A percentile compares a stretch with the other conserved stretches of the same genome.
Evolutionary conservation across 2,888 invertebrate genomes (phyloP).

Genomic region (Corbicula japonica): DNA sequence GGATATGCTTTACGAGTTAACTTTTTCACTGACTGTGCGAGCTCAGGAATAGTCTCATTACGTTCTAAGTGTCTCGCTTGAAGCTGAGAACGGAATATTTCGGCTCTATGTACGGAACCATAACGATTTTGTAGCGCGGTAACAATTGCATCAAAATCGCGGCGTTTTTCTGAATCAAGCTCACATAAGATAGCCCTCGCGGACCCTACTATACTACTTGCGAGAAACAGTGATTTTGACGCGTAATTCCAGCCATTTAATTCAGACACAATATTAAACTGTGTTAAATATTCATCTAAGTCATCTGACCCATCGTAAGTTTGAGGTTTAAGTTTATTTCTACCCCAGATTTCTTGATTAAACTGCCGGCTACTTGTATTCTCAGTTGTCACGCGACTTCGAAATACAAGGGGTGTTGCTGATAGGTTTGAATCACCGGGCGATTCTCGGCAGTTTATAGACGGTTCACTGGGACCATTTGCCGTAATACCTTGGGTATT

Average conservation of each 20-base stretch:
- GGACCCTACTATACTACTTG: constrained; percentile 44
- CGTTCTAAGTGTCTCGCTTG: constrained; percentile 34
- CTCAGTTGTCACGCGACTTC: too few species aligned
- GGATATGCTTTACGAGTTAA: constrained; percentile 57
- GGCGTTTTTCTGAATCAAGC: constrained; percentile 16
- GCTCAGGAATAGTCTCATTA: constrained; percentile 58
- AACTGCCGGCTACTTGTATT: too few species aligned
- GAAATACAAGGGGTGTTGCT: too few species aligned
- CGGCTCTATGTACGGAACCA: constrained; percentile 49
- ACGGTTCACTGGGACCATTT: not conserved
- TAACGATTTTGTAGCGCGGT: constrained; percentile 52
- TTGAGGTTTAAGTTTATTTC: constrained; percentile 40
- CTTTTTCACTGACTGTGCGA: constrained; percentile 58
- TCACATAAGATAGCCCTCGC: constrained; percentile 50
- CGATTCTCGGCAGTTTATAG: too few species aligned
- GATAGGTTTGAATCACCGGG: not conserved
- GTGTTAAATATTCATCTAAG: constrained; percentile 55
- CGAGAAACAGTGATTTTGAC: constrained; percentile 52
- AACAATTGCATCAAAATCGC: constrained; percentile 42
- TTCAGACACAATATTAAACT: constrained; percentile 58
- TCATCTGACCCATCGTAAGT: constrained; percentile 54
- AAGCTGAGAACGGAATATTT: constrained; percentile 48
- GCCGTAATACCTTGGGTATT: not conserved
- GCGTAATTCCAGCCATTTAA: constrained; percentile 86
- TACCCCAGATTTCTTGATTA: not conserved